Percentiles rank a stretch among this genome's conserved stretches.
Evolutionary conservation across 1,140 invertebrate species (phyloP).

Genomic region (Drosophila sucinea): DNA sequence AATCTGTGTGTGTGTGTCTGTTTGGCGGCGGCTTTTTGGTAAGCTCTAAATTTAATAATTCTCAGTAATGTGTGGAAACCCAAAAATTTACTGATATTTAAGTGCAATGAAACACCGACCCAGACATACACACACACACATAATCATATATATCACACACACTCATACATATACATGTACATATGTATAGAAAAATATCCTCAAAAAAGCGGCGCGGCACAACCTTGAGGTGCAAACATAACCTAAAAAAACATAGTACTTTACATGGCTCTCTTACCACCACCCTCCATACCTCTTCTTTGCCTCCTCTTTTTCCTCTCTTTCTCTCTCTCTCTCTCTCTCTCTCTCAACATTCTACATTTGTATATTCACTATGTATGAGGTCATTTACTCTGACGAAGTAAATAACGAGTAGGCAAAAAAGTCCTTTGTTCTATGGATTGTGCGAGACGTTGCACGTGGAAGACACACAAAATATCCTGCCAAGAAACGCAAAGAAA

Average conservation of each 20-base stretch:
- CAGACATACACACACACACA: slow-evolving; percentile 8
- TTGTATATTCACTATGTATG: slow-evolving; percentile 37
- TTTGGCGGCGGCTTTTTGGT: slow-evolving; percentile 28
- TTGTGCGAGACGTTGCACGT: slow-evolving; percentile 30
- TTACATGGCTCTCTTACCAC: slow-evolving; percentile 38
- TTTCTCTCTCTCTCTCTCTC: background rate
- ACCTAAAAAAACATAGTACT: slow-evolving; percentile 59
- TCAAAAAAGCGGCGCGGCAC: slow-evolving; percentile 40
- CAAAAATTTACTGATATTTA: background rate
- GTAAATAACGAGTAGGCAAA: slow-evolving; percentile 18
- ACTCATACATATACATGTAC: background rate
- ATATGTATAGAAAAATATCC: slow-evolving; percentile 16
- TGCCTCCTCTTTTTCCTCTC: slow-evolving; percentile 24
- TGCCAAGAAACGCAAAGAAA: background rate
- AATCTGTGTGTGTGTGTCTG: slow-evolving; percentile 33
- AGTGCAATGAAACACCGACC: slow-evolving; percentile 45
- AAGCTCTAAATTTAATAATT: slow-evolving; percentile 6
- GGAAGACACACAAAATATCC: slow-evolving; percentile 35
- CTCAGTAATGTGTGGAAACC: background rate
- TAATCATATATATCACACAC: slow-evolving; percentile 5
- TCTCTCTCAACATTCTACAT: background rate
- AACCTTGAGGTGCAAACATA: slow-evolving; percentile 72
- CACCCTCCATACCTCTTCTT: slow-evolving; percentile 24
- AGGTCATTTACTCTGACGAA: slow-evolving; percentile 71
- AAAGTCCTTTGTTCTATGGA: slow-evolving; percentile 41